These are phyloP conservation scores for Ciconia stormi DNA, from an alignment of 2,113 vertebrate species.

Conservation along the genomic window DNA sequence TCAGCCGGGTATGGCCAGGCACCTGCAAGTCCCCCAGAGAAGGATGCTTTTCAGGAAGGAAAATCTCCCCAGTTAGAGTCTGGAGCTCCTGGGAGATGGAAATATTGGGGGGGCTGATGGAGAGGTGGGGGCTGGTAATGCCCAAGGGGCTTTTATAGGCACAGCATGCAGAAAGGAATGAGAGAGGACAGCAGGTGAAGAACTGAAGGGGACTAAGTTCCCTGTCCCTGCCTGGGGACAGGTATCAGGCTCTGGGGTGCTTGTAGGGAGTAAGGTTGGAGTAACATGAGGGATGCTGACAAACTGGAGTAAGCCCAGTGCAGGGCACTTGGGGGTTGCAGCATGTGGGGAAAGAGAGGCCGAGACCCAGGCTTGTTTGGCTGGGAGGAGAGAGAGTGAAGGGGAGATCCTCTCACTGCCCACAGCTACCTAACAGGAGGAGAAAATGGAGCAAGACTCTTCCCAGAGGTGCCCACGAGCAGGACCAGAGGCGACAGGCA, in stretches of 20 bases:
- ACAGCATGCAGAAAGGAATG: not conserved
- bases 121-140: not conserved
- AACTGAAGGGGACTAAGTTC: not conserved
- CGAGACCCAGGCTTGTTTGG: not conserved
- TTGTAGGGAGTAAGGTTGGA: not conserved
- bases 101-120: conserved; percentile 20
- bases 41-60: not conserved
- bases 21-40: not conserved
- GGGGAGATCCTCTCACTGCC: not conserved
- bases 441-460: not conserved
- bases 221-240: not conserved
- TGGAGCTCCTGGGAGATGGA: not conserved
- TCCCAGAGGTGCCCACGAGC: not conserved
- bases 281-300: not conserved
- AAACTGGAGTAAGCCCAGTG: not conserved
- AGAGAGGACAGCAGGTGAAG: not conserved
- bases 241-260: not conserved
- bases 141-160: not conserved
- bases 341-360: not conserved
- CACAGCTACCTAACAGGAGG: not conserved
- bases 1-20: not conserved
- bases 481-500: not conserved
- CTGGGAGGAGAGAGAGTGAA: not conserved
- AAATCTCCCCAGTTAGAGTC: not conserved
- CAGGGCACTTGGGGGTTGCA: not conserved